Evolutionary conservation across 2,113 vertebrate species (phyloP).

Genomic region (Urocitellus parryii): DNA sequence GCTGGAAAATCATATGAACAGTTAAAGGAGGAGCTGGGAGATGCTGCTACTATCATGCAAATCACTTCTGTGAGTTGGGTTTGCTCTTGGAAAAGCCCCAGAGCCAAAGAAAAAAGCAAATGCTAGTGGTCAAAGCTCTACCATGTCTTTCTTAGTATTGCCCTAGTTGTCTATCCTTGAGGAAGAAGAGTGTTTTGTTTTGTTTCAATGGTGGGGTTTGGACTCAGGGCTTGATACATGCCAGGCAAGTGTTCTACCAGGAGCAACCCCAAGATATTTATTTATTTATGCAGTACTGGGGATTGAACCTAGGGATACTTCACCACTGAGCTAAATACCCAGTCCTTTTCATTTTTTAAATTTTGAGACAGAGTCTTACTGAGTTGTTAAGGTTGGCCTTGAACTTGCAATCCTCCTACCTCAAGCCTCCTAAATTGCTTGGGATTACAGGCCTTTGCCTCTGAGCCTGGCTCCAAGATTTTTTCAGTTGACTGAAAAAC

Average conservation of each 20-base stretch:
- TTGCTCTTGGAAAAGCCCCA: background rate
- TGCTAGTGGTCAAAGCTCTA: background rate
- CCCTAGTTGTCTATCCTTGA: background rate
- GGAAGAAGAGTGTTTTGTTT: background rate
- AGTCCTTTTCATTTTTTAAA: no score
- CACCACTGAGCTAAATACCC: no score
- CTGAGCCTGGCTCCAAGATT: no score
- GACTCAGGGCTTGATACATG: background rate
- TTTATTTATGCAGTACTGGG: no score
- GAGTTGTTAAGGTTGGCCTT: no score
- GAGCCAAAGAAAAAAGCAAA: background rate
- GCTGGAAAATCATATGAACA: slow-evolving; percentile 93
- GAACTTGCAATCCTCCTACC: no score
- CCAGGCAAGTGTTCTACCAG: background rate
- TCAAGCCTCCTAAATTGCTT: no score
- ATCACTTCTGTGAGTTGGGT: slow-evolving; percentile 84
- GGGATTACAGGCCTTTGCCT: no score
- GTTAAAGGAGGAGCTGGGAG: slow-evolving; percentile 91
- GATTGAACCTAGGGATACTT: no score
- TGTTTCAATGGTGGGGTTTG: background rate
- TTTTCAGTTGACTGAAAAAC: background rate
- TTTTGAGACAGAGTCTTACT: no score
- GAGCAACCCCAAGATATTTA: no score
- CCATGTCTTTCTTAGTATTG: background rate
- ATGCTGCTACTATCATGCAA: slow-evolving; percentile 74